A percentile compares a stretch with the other conserved stretches of the same genome.
These are phyloP conservation scores for Iphiclides podalirius DNA, from an alignment of 2,888 invertebrate genomes.

Conservation along the genomic window DNA sequence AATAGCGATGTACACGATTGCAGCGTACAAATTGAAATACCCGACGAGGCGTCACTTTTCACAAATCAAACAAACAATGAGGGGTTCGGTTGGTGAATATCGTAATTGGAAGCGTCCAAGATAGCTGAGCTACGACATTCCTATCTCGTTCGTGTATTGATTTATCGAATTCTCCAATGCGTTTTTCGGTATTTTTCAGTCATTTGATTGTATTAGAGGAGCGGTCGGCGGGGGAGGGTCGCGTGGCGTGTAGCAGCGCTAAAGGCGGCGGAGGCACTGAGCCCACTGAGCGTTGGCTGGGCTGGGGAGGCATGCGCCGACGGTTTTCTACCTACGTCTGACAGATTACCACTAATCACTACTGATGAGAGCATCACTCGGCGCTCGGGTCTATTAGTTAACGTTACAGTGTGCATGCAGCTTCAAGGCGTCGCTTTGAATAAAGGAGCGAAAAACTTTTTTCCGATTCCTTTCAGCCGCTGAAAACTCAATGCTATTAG, in stretches of 20 bases:
- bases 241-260: slow-evolving; percentile 42
- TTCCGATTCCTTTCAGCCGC: too few relatives aligned
- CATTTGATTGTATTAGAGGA: slow-evolving; percentile 40
- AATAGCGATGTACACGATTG: background rate
- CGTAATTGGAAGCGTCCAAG: too few relatives aligned
- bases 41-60: slow-evolving; percentile 32
- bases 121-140: too few relatives aligned
- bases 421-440: background rate
- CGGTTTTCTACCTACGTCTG: slow-evolving; percentile 38
- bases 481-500: background rate
- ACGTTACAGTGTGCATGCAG: background rate
- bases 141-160: too few relatives aligned
- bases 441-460: background rate
- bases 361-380: slow-evolving; percentile 32
- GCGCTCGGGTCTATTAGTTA: background rate
- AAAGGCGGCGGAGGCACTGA: slow-evolving; percentile 53
- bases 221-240: slow-evolving; percentile 23
- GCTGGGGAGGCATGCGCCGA: slow-evolving; percentile 62
- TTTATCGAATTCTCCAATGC: too few relatives aligned
- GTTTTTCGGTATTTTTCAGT: slow-evolving; percentile 36
- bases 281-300: slow-evolving; percentile 48
- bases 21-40: slow-evolving; percentile 1
- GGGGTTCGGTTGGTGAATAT: too few relatives aligned
- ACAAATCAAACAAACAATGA: too few relatives aligned
- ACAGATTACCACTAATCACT: slow-evolving; percentile 59